A percentile compares a stretch with the other conserved stretches of the same genome.
Evolutionary conservation across 2,113 vertebrate genomes (phyloP).

Genomic region (Erythrolamprus reginae): DNA sequence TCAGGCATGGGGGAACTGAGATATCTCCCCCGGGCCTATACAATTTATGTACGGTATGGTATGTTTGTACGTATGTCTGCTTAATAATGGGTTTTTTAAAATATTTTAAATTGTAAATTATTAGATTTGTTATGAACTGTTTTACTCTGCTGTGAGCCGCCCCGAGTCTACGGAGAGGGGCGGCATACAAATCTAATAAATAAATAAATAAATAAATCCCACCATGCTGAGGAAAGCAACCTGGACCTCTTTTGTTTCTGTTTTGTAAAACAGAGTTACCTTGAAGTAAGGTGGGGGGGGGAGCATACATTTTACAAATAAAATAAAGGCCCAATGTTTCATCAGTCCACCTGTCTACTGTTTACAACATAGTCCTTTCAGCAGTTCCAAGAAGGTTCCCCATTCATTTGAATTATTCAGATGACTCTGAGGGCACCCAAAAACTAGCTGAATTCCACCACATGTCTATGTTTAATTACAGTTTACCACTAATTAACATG

Average conservation of each 20-base stretch:
- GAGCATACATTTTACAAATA: background rate
- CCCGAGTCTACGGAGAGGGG: too few relatives aligned
- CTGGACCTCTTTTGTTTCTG: background rate
- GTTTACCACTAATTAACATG: background rate
- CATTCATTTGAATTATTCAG: background rate
- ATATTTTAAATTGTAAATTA: too few relatives aligned
- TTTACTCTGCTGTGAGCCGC: too few relatives aligned
- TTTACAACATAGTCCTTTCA: background rate
- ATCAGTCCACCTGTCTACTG: background rate
- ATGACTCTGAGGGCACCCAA: background rate
- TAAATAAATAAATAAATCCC: too few relatives aligned
- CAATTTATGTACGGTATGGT: too few relatives aligned
- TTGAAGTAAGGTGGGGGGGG: background rate
- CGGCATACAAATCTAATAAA: too few relatives aligned
- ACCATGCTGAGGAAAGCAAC: background rate
- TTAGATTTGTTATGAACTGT: too few relatives aligned
- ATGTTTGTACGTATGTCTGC: too few relatives aligned
- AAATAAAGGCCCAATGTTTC: background rate
- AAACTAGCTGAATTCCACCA: background rate
- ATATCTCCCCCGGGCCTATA: too few relatives aligned
- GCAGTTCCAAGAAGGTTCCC: background rate
- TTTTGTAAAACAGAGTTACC: background rate
- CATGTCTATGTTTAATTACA: background rate
- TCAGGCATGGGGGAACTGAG: too few relatives aligned
- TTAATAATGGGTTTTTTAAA: too few relatives aligned